Evolutionary conservation across 2,113 vertebrate genomes (phyloP).

Genomic region (Silurus glanis): DNA sequence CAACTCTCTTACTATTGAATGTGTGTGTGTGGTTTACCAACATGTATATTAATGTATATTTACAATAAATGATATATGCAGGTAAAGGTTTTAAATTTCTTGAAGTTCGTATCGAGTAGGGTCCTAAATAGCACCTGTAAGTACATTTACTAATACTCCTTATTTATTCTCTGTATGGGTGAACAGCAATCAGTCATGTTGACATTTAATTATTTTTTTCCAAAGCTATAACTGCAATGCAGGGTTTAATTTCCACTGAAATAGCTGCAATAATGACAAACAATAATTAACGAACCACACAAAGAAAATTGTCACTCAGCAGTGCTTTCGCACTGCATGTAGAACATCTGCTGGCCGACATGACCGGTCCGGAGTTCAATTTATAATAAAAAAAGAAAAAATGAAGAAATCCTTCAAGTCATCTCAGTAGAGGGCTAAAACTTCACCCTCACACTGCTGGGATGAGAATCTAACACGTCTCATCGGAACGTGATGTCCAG

Average conservation of each 20-base stretch:
- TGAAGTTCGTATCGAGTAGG: background rate
- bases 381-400: background rate
- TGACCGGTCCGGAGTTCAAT: slow-evolving; percentile 11
- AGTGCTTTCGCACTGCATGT: background rate
- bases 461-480: slow-evolving; percentile 26
- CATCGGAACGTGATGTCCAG: slow-evolving; percentile 24
- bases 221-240: background rate
- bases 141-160: background rate
- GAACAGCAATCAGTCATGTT: background rate
- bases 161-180: background rate
- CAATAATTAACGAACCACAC: background rate
- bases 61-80: background rate
- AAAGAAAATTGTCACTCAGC: background rate
- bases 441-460: slow-evolving; percentile 1
- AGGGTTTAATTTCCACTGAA: background rate
- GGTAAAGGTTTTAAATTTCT: background rate
- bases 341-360: slow-evolving; percentile 4
- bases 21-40: background rate
- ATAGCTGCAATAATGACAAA: background rate
- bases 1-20: no score
- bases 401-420: background rate
- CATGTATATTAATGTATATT: no score
- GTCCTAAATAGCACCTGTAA: background rate
- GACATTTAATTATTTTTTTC: background rate
- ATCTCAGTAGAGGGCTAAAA: slow-evolving; percentile 22